Evolutionary conservation across 1,140 invertebrate species (phyloP), one percentile per base, ranked within the genome.

Genomic region (Anastrepha ludens): DNA sequence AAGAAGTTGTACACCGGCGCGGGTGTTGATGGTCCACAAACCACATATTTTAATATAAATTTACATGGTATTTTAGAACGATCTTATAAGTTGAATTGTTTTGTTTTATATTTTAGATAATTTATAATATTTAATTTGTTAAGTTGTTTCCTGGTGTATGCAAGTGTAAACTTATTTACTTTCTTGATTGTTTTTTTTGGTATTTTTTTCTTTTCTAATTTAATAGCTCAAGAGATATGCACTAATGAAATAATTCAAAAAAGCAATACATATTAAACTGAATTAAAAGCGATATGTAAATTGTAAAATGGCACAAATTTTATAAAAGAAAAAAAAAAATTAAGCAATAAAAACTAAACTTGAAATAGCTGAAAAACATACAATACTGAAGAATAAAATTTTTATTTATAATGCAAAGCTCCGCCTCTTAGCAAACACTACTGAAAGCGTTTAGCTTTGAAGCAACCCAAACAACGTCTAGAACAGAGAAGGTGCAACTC

Each of bases 91-190:
- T 58, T 81, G 17, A 81, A 81, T 86, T 62, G 44, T 62, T 86
- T 86, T 86, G 62, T 86, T 86, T 86, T 62, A 86, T 60, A 86
- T 20, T 47, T 86, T 65, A 86, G 62, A 41, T 86, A 62, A 65
- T 62, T 86, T 65, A 58, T 13, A 86, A 64, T 62, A 44, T 86
- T 86, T 86, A 41, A 62, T 86, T 86, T 86, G 85, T 86, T 62
- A 60, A 62, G 41, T 41, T 60, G 6, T 85, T 29, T 59, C 7
- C 50, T 59, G 55, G 11, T 86, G 44, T 86, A 8, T 58, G 20
- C n/a, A 60, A 62, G 3, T 64, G 41, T 62, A 17, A 17, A 62
- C 4, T 15, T n/a, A 62, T n/a, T 62, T 62, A 4, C 15, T 15
- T 5, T n/a, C 4, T 15, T n/a, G 15, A 5, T 62, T 62, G 13